These are phyloP conservation scores for Drosophila mauritiana DNA, from an alignment of 1,140 invertebrate species.

Conservation along the genomic window DNA sequence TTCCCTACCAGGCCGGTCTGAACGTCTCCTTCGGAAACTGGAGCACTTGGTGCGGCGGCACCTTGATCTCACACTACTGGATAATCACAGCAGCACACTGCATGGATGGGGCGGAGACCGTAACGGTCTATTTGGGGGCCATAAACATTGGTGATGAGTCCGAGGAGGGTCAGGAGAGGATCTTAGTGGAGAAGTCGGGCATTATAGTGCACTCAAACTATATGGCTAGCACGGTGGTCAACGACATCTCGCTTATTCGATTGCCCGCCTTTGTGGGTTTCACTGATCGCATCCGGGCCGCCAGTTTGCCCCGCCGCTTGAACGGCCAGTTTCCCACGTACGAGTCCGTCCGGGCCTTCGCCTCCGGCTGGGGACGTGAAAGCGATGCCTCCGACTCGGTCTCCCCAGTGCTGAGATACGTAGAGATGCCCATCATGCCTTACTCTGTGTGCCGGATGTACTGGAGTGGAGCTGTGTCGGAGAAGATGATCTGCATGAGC, in stretches of 20 bases:
- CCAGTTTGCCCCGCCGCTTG: conserved; percentile 20
- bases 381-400: conserved; percentile 35
- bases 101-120: conserved; percentile 31
- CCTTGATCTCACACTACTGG: conserved; percentile 46
- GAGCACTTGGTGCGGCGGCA: conserved; percentile 59
- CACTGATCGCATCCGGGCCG: conserved; percentile 24
- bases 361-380: conserved; percentile 55
- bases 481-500: conserved; percentile 66
- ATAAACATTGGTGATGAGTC: conserved; percentile 26
- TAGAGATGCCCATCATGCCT: conserved; percentile 52
- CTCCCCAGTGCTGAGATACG: conserved; percentile 28
- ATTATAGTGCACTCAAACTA: conserved; percentile 52
- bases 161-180: conserved; percentile 25
- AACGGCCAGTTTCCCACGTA: conserved; percentile 43
- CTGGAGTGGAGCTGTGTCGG: conserved; percentile 56
- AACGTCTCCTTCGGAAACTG: conserved; percentile 57
- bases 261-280: conserved; percentile 28
- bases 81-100: conserved; percentile 66
- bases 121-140: conserved; percentile 39
- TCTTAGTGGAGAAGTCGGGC: conserved; percentile 1
- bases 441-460: conserved; percentile 43
- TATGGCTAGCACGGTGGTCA: conserved; percentile 39
- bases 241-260: conserved; percentile 57
- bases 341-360: conserved; percentile 29
- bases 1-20: conserved; percentile 65